Percentiles rank a stretch among this genome's conserved stretches.
These are phyloP conservation scores for Pollenia angustigena DNA, from an alignment of 2,888 invertebrate species.

Conservation along the genomic window DNA sequence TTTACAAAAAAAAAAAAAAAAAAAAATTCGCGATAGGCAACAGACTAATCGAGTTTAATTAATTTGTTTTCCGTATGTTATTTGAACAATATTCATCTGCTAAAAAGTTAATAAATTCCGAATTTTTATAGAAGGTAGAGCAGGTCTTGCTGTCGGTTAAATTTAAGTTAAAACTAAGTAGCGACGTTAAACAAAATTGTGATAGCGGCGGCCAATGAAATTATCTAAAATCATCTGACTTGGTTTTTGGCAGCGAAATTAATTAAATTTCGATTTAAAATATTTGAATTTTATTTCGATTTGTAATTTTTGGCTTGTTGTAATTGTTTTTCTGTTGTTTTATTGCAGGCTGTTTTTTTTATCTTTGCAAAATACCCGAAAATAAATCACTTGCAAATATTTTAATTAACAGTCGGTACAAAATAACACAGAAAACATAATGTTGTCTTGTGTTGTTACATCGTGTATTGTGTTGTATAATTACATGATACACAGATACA, in stretches of 20 bases:
- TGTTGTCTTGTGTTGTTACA: constrained; percentile 69
- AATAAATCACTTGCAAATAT: constrained; percentile 73
- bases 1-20: no score
- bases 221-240: neutral
- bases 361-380: constrained; percentile 56
- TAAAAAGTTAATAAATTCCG: no score
- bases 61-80: no score
- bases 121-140: no score
- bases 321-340: neutral
- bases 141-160: no score
- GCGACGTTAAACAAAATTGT: neutral
- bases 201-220: neutral
- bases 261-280: constrained; percentile 29
- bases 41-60: no score
- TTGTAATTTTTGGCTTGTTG: constrained; percentile 23
- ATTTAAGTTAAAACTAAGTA: neutral
- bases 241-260: neutral
- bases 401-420: constrained; percentile 72
- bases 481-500: constrained; percentile 63
- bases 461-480: constrained; percentile 66
- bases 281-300: constrained; percentile 17
- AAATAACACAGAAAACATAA: constrained; percentile 64
- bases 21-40: no score
- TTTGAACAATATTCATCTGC: no score
- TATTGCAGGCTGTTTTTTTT: constrained; percentile 19